A percentile compares a stretch with the other conserved stretches of the same genome.
Evolutionary conservation across 2,888 invertebrate genomes (phyloP).

Genomic region (Iselma pallidipennis): DNA sequence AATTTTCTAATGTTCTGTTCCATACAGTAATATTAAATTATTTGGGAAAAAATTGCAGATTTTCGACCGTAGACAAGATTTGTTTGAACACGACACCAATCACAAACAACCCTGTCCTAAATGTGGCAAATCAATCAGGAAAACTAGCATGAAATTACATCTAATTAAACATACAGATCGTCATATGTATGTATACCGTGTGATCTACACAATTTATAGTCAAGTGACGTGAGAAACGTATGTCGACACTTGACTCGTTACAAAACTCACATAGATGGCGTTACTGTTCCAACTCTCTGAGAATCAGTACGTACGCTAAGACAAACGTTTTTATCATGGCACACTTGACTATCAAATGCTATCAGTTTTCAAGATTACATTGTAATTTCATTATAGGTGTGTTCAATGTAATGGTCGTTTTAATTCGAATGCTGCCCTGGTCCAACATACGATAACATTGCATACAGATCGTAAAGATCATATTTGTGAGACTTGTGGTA

Average conservation of each 20-base stretch:
- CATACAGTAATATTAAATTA: not conserved
- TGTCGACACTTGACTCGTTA: no score
- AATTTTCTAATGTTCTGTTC: not conserved
- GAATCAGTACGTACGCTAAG: no score
- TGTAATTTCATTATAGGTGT: no score
- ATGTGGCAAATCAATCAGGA: slow-evolving; percentile 41
- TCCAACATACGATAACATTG: slow-evolving; percentile 42
- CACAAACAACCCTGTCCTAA: slow-evolving; percentile 40
- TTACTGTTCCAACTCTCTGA: no score
- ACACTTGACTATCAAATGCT: no score
- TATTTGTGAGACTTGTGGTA: slow-evolving; percentile 46
- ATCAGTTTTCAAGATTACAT: no score
- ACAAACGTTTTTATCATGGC: no score
- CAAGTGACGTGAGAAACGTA: no score
- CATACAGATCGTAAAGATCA: slow-evolving; percentile 45
- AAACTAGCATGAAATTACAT: slow-evolving; percentile 43
- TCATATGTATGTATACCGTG: slow-evolving; percentile 32
- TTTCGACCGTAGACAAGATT: slow-evolving; percentile 34
- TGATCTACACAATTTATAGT: not conserved
- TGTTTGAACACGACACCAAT: slow-evolving; percentile 40
- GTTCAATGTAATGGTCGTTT: slow-evolving; percentile 38
- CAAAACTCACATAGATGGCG: no score
- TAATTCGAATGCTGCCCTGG: slow-evolving; percentile 39
- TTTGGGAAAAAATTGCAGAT: slow-evolving; percentile 28
- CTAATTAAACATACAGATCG: slow-evolving; percentile 41